Percentiles rank a stretch among this genome's conserved stretches.
Conservation (phyloP, 2,888 invertebrate species). For the Euphydryas editha region DNA sequence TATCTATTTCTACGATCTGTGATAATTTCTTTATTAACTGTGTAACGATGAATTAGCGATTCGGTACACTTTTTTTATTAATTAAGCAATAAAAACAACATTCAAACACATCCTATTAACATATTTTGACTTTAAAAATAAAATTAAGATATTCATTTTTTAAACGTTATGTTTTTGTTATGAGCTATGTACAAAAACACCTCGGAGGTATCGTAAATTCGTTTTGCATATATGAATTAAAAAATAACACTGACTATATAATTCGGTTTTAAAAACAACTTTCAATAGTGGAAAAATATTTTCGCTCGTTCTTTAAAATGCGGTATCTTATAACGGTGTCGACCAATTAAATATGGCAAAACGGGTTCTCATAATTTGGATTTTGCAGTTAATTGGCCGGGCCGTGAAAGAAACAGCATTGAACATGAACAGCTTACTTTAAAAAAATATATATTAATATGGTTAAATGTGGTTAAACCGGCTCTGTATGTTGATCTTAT, state of each 20-base stretch:
- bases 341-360: slow-evolving; percentile 46
- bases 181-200: not conserved
- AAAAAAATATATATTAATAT: slow-evolving; percentile 7
- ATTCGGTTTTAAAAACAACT: slow-evolving; percentile 17
- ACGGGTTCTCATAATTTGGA: slow-evolving; percentile 52
- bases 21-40: not conserved
- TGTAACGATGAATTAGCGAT: not conserved
- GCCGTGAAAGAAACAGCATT: slow-evolving; percentile 21
- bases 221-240: not conserved
- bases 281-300: slow-evolving; percentile 25
- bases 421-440: slow-evolving; percentile 25
- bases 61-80: no score
- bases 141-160: not conserved
- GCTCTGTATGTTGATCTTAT: slow-evolving; percentile 4
- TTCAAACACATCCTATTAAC: no score
- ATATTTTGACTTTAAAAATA: no score
- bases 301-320: slow-evolving; percentile 40
- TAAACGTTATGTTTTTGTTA: not conserved
- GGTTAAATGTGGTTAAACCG: slow-evolving; percentile 2
- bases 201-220: not conserved
- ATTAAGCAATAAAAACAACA: no score
- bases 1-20: not conserved
- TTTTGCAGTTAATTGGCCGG: slow-evolving; percentile 56
- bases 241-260: not conserved
- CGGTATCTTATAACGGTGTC: slow-evolving; percentile 54